Evolutionary conservation across 2,797 vertebrate species (phyloP), one percentile per base, ranked within the genome.

Genomic region (Alouatta caraya): DNA sequence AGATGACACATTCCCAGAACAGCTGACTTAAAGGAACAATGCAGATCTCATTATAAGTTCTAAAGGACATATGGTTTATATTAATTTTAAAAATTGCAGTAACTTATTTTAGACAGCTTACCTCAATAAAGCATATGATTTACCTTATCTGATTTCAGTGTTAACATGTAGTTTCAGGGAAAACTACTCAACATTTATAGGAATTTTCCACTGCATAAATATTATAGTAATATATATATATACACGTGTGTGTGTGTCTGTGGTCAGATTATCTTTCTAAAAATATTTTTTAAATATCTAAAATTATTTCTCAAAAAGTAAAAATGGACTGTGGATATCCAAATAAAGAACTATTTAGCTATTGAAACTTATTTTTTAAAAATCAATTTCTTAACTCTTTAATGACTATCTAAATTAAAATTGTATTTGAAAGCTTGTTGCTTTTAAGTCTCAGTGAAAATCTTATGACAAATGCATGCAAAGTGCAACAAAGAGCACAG

Each of bases 351-450:
- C 82, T 50, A 80, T 89, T 97, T 96, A 96, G 64, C 97, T 96
- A 97, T 93, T 97, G 94, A 73, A 96, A 97, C 96, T 97, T 94
- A 90, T 92, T 95, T 92, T 95, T 96, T 13, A 85, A 94, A 97
- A 96, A 95, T 73, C n/a, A 88, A 97, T 88, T 94, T 94, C 55
- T 94, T 96, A 94, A 79, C 82, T 93, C 84, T 95, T 96, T 97
- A 94, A 96, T 95, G 96, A 95, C 91, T 97, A 42, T 84, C 93
- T 98, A 88, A 17, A 96, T 95, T 97, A 81, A 98, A 97, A 97
- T 95, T 73, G 44, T 96, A 98, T 98, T 97, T 97, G 94, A 98
- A 97, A 98, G 97, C 95, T 98, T 98, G 96, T 97, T 98, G 96
- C 96, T 98, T 96, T 55, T 96, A 97, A 95, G 73, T 96, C 87